These are phyloP conservation scores for Scolopax rusticola DNA, from an alignment of 2,797 vertebrate species.

Conservation along the genomic window DNA sequence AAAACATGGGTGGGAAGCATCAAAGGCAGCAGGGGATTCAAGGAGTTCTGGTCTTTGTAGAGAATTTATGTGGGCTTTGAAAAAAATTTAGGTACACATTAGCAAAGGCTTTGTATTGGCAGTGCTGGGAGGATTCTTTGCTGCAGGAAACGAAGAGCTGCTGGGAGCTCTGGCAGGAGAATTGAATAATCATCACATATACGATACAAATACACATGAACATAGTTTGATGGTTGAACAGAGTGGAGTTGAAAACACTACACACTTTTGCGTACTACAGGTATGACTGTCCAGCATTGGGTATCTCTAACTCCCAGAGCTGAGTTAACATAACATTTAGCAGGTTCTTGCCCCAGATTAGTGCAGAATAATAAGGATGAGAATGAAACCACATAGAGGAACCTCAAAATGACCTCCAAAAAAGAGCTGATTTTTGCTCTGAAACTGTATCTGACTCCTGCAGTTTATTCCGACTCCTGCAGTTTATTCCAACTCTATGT, in stretches of 20 bases:
- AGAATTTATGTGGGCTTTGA: constrained; percentile 4
- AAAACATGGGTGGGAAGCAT: neutral
- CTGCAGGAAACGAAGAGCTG: neutral
- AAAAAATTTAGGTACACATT: constrained; percentile 20
- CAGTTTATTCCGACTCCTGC: neutral
- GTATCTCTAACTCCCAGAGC: neutral
- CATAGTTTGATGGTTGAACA: neutral
- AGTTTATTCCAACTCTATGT: neutral
- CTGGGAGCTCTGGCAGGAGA: neutral
- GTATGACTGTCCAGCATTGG: neutral
- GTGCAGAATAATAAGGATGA: neutral
- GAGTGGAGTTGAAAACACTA: neutral
- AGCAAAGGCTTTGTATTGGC: constrained; percentile 8
- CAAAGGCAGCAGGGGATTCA: neutral
- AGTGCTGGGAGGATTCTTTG: neutral
- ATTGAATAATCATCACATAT: neutral
- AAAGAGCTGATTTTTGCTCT: neutral
- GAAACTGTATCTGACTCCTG: neutral
- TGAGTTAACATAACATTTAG: neutral
- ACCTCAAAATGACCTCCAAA: constrained; percentile 24
- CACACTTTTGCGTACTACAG: neutral
- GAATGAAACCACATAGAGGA: neutral
- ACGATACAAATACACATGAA: neutral
- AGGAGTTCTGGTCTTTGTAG: neutral
- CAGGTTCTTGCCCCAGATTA: neutral